Evolutionary conservation across 1,140 invertebrate genomes (phyloP).

Genomic region (Periplaneta americana): DNA sequence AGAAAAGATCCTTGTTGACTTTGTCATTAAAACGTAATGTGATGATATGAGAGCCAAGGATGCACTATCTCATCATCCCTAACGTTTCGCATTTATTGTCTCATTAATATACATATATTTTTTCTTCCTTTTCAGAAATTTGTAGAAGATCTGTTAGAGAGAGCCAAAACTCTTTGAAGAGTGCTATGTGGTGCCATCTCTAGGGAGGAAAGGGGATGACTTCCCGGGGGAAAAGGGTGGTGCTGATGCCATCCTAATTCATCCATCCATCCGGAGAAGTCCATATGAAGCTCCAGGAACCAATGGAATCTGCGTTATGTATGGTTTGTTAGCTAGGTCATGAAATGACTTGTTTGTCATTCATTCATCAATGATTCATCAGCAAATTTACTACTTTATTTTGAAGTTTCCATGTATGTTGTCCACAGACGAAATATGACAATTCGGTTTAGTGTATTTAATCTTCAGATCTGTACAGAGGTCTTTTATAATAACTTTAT

Average conservation of each 20-base stretch:
- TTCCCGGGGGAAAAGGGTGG: neutral
- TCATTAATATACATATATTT: slow-evolving; percentile 14
- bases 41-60: too few species aligned
- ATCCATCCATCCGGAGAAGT: neutral
- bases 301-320: neutral
- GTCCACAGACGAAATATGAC: neutral
- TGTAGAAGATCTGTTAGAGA: slow-evolving; percentile 81
- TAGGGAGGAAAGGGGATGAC: neutral
- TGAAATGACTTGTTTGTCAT: neutral
- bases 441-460: too few species aligned
- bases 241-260: neutral
- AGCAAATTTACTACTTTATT: neutral
- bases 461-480: too few species aligned
- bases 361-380: too few species aligned
- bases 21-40: too few species aligned
- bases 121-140: slow-evolving; percentile 66
- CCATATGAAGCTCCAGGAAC: neutral
- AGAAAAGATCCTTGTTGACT: too few species aligned
- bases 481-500: too few species aligned
- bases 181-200: slow-evolving; percentile 20
- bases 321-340: neutral
- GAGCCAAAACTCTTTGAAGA: slow-evolving; percentile 76
- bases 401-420: neutral
- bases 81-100: too few species aligned
- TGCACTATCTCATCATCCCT: too few species aligned